Percentiles rank a stretch among this genome's conserved stretches.
Evolutionary conservation across 2,113 vertebrate genomes (phyloP).

Genomic region (Leptobrachium leishanense): DNA sequence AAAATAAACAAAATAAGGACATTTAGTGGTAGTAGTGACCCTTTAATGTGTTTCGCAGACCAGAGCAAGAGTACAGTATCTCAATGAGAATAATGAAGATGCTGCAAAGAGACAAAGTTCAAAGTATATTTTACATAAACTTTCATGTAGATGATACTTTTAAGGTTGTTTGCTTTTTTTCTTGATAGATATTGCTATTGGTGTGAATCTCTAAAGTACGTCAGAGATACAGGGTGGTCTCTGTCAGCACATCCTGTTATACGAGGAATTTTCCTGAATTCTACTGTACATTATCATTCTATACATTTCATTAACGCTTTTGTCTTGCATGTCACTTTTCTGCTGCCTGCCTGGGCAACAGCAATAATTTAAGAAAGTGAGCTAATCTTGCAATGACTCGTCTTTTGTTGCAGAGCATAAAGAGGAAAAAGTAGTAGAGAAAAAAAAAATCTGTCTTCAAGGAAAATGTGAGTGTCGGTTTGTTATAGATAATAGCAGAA

Average conservation of each 20-base stretch:
- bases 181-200: too few relatives aligned
- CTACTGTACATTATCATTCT: conserved; percentile 21
- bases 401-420: conserved; percentile 1
- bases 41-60: too few relatives aligned
- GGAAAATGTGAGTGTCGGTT: conserved; percentile 10
- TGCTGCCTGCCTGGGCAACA: conserved; percentile 35
- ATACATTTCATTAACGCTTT: conserved; percentile 25
- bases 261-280: conserved; percentile 4
- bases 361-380: conserved; percentile 29
- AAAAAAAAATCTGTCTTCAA: neutral
- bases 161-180: too few relatives aligned
- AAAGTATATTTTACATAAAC: too few relatives aligned
- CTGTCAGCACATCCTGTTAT: conserved; percentile 3
- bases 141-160: too few relatives aligned
- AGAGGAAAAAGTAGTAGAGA: conserved; percentile 12
- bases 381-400: conserved; percentile 41
- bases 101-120: too few relatives aligned
- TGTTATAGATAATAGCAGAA: conserved; percentile 29
- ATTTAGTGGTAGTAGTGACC: too few relatives aligned
- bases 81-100: too few relatives aligned
- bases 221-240: conserved; percentile 40
- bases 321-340: conserved; percentile 29
- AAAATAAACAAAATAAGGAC: too few relatives aligned
- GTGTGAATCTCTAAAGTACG: too few relatives aligned
- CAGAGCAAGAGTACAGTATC: too few relatives aligned